Conservation (phyloP, 2,113 vertebrate species). For the Misgurnus mizolepis region DNA sequence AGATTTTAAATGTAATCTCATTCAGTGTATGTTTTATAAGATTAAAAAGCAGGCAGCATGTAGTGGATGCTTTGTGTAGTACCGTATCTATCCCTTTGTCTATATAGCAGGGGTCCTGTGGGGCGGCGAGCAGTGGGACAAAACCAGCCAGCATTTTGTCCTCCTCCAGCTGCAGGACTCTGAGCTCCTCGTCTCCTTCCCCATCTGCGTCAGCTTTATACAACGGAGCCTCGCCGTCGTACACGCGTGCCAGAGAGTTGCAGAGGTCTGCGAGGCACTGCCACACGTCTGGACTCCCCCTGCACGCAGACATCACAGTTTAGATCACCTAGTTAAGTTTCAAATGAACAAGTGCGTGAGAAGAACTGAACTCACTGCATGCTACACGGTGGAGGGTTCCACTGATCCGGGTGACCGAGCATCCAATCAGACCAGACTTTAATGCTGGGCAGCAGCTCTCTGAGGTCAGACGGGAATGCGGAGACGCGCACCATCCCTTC, state of each 20-base stretch:
- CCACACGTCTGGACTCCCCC: conserved; percentile 85
- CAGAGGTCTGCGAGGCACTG: conserved; percentile 91
- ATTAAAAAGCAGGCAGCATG: too few relatives aligned
- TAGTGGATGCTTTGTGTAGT: conserved; percentile 3
- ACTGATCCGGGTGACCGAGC: conserved; percentile 93
- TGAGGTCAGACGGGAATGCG: conserved; percentile 83
- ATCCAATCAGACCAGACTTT: conserved; percentile 99
- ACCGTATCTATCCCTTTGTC: conserved; percentile 90
- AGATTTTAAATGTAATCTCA: too few relatives aligned
- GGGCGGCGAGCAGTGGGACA: conserved; percentile 92
- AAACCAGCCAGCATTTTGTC: conserved; percentile 95
- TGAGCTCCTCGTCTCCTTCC: conserved; percentile 91
- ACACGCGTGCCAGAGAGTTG: conserved; percentile 90
- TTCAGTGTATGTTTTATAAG: too few relatives aligned
- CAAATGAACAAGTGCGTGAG: background rate
- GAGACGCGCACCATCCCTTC: conserved; percentile 87
- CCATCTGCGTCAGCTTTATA: conserved; percentile 82
- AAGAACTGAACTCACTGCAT: conserved; percentile 62
- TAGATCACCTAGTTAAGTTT: background rate
- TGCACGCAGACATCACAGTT: conserved; percentile 35
- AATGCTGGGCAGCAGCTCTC: conserved; percentile 91
- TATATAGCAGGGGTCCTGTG: conserved; percentile 96
- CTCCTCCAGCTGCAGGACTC: conserved; percentile 91
- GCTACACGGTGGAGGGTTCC: conserved; percentile 91
- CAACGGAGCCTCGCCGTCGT: conserved; percentile 91